Conservation (phyloP, 2,113 vertebrate genomes). For the Mastomys coucha region DNA sequence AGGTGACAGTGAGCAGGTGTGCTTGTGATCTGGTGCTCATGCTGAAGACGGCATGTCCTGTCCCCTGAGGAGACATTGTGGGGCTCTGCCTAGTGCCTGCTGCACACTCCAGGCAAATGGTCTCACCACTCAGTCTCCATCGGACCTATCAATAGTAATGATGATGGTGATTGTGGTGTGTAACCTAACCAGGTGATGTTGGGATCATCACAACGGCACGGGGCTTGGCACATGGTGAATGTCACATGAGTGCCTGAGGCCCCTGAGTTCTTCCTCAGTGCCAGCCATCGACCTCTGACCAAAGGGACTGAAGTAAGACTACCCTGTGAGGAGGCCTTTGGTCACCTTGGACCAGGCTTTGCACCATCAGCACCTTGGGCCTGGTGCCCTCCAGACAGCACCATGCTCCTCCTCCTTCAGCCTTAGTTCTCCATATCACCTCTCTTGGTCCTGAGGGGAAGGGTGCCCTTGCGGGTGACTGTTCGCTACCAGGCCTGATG, state of each 20-base stretch:
- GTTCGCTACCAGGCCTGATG: background rate
- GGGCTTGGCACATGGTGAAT: accelerated
- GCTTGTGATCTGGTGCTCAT: background rate
- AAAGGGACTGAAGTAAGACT: background rate
- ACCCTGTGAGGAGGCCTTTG: background rate
- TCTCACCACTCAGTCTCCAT: background rate
- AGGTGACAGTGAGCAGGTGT: background rate
- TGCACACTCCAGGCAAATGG: background rate
- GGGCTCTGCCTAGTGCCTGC: background rate
- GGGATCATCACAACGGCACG: accelerated
- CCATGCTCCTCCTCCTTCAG: accelerated
- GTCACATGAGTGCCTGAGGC: accelerated
- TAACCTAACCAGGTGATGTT: background rate
- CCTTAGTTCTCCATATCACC: background rate
- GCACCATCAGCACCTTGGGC: accelerated
- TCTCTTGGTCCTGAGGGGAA: background rate
- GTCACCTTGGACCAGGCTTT: background rate
- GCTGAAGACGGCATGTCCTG: background rate
- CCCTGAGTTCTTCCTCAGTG: too few relatives aligned
- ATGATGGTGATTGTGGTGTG: too few relatives aligned
- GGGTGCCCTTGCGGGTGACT: accelerated
- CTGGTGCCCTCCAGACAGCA: background rate
- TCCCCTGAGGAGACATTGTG: background rate
- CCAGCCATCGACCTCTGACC: background rate
- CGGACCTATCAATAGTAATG: accelerated